phyloP scores from a whole-genome alignment of 2,113 vertebrate species.

The Lethenteron reissneri region DNA sequence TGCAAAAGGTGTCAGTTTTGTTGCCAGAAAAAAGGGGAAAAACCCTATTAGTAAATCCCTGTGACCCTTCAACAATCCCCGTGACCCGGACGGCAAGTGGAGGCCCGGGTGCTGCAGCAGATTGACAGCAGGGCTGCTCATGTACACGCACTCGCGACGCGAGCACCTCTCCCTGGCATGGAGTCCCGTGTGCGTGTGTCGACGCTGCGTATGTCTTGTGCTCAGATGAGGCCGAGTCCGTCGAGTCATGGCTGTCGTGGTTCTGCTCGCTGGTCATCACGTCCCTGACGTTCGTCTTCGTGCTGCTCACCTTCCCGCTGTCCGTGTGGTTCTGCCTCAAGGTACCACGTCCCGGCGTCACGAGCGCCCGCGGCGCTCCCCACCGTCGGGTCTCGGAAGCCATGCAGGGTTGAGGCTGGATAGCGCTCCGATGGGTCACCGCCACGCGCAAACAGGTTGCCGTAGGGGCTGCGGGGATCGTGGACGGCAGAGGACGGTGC shows the following conservation, averaged over 20 bases:
- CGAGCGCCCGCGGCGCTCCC: neutral
- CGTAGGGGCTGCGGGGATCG: neutral
- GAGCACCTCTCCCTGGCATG: too few relatives aligned
- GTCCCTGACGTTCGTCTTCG: constrained; percentile 32
- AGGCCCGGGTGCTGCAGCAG: too few relatives aligned
- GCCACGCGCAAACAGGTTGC: neutral
- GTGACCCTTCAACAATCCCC: too few relatives aligned
- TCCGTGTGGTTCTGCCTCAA: constrained; percentile 64
- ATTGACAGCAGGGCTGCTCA: too few relatives aligned
- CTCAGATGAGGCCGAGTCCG: too few relatives aligned
- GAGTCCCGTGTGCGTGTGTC: too few relatives aligned
- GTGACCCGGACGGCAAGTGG: too few relatives aligned
- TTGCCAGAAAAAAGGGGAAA: too few relatives aligned
- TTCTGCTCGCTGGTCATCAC: constrained; percentile 45
- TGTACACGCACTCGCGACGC: too few relatives aligned
- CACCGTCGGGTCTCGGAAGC: neutral
- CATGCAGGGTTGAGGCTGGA: neutral
- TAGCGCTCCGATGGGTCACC: neutral
- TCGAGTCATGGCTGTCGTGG: constrained; percentile 29
- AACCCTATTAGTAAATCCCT: too few relatives aligned
- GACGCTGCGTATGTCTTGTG: too few relatives aligned
- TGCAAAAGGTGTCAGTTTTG: too few relatives aligned
- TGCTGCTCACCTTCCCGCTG: constrained; percentile 45
- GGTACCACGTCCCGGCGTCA: constrained; percentile 30
- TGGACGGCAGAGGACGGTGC: neutral